phyloP scores from a whole-genome alignment of 2,113 vertebrate species.

The Bubalus kerabau region DNA sequence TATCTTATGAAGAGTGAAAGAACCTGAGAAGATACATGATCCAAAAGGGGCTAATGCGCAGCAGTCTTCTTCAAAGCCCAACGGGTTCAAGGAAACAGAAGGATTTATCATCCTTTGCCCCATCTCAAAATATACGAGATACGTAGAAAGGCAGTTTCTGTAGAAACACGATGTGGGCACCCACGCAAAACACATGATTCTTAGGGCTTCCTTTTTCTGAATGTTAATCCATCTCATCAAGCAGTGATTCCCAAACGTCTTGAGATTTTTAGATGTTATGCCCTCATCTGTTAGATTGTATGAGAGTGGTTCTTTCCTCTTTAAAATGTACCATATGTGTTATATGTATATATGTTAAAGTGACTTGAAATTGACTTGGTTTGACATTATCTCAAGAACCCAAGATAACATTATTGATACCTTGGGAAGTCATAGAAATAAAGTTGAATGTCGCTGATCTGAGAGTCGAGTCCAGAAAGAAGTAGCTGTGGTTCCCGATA shows the following conservation, averaged over 20 bases:
- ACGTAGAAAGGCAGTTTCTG: background rate
- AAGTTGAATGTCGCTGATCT: background rate
- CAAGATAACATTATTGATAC: background rate
- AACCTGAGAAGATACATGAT: background rate
- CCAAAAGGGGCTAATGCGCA: background rate
- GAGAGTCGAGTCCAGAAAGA: background rate
- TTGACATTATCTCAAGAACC: slow-evolving; percentile 13
- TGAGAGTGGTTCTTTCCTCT: background rate
- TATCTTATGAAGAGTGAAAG: background rate
- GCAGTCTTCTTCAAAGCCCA: background rate
- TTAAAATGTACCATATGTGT: slow-evolving; percentile 54
- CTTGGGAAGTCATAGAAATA: background rate
- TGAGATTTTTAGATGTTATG: background rate
- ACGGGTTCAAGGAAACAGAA: background rate
- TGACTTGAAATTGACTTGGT: slow-evolving; percentile 38
- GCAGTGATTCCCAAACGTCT: background rate
- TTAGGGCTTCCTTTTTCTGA: background rate
- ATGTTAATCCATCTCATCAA: background rate
- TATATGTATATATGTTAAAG: slow-evolving; percentile 48
- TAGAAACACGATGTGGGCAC: background rate
- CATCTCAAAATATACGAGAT: background rate
- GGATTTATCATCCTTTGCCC: background rate
- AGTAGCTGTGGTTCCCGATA: slow-evolving; percentile 4
- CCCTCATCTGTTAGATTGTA: background rate
- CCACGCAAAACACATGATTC: background rate